Evolutionary conservation across 2,113 vertebrate genomes (phyloP), one percentile per base, ranked within the genome.

Genomic region (Rallus limicola): DNA sequence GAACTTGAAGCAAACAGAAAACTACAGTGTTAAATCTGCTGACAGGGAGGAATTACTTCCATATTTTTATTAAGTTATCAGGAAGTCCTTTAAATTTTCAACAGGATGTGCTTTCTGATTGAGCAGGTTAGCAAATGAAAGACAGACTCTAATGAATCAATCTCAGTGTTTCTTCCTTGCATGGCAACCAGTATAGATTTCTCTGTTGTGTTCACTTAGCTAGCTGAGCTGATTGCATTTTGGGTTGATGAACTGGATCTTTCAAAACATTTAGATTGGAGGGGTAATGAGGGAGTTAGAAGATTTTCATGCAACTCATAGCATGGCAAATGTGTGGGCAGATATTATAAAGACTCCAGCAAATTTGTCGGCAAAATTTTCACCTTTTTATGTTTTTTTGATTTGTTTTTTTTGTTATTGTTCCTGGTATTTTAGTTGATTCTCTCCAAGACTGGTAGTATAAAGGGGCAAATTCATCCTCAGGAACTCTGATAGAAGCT

Each of bases 51-150:
- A 95, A 83, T 55, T 77, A 46, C 74, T 85, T 79, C 87, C 74
- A 88, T 94, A 79, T 87, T 83, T 91, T 94, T 94, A 89, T 88
- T 77, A 94, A 86, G 82, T 77, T 91, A 91, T 79, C 42, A 75
- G 67, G 93, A 95, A 94, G 87, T 77, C 55, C 63, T 92, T 90
- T 91, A 91, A 83, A 92, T 79, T 95, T 97, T 96, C 84, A 95
- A 77, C 68, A 86, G 92, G 83, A 82, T 92, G 63, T 95, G 64
- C 36, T 71, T 95, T 93, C 81, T 93, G 74, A 96, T 44, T 81
- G 75, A 95, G 48, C 64, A 90, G 36, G 56, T 83, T 96, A 93
- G 78, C 78, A 91, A 80, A 82, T 85, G 78, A 95, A 60, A 87
- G 71, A 44, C n/a, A 55, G 84, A 67, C 10, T 72, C 59, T 79